Base-by-base conservation (phyloP, 2,888 invertebrate species). In the Cataglyphis livida region DNA sequence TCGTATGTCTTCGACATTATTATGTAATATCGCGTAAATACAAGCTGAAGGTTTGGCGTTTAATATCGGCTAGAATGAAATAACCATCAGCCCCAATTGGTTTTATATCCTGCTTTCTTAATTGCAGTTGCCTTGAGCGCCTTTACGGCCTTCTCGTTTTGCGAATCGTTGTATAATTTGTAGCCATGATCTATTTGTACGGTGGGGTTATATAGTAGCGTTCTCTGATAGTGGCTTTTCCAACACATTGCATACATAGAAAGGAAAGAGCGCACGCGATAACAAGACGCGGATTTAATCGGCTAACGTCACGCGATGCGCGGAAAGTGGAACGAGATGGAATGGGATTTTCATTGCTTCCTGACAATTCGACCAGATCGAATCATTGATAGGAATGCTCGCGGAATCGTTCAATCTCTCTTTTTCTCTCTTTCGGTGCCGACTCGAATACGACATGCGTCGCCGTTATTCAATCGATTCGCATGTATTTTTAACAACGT, bases 261-360 rank as follows among this genome's bases (percentile, higher is more conserved):
- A 79, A 59, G 75, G 74, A 82, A 84, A 59, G 66, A 84, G 64
- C 25, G 59, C 78, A 79, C 73, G 78, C 78, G 78, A 70, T 75
- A 82, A 84, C 84, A 51, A 59, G 82, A 82, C 64, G 84, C 79
- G 38, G 74, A 76, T 79, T 87, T 87, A 87, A 87, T 87, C 87
- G 84, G 64, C 65, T 82, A 61, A 61, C 79, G 82, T 75, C 84
- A 84, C 79, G 74, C 70, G 75, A 74, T 57, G 64, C 70, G 48
- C 62, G 70, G 70, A 76, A 51, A 44, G 70, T 35, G 41, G 78
- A 71, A 66, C 71, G 57, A 28, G 44, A 54, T 44, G 61, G 48
- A 61, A 65, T 62, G 41, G 74, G 78, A 76, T 79, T 85, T 81
- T 71, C 68, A 85, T 88, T 81, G 87, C 75, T 82, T 84, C 73